These are phyloP conservation scores for Cabera pusaria DNA, from an alignment of 2,888 invertebrate species.

Conservation along the genomic window DNA sequence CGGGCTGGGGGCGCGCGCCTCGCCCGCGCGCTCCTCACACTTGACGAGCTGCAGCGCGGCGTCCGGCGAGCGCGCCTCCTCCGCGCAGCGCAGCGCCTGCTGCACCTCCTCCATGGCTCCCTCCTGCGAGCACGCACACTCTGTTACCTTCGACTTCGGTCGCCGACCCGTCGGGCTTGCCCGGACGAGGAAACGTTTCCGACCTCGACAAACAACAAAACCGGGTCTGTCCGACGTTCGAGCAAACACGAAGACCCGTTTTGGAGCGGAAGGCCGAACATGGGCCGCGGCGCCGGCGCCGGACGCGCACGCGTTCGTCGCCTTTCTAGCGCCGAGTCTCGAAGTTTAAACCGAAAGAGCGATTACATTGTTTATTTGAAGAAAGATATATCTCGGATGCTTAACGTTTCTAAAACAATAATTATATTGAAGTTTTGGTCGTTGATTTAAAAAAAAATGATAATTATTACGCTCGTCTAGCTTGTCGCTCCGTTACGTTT, in stretches of 20 bases:
- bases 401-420: conserved; percentile 2
- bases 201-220: conserved; percentile 10
- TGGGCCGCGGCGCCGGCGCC: conserved; percentile 22
- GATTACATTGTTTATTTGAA: too few species aligned
- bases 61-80: conserved; percentile 44
- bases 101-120: conserved; percentile 53
- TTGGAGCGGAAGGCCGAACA: conserved; percentile 54
- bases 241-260: conserved; percentile 23
- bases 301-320: conserved; percentile 1
- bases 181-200: conserved; percentile 1
- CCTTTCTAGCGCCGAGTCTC: not conserved
- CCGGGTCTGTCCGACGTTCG: conserved; percentile 8
- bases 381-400: too few species aligned
- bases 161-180: not conserved
- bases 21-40: conserved; percentile 47
- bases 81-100: conserved; percentile 40
- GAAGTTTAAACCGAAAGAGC: too few species aligned
- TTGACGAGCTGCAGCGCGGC: conserved; percentile 62
- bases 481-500: too few species aligned
- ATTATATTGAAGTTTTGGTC: too few species aligned
- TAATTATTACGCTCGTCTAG: too few species aligned
- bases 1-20: conserved; percentile 39
- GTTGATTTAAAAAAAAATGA: too few species aligned
- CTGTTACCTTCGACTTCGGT: too few species aligned
- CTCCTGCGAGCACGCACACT: too few species aligned